Evolutionary conservation across 2,797 vertebrate genomes (phyloP), one percentile per base, ranked within the genome.

Genomic region (Falco biarmicus): DNA sequence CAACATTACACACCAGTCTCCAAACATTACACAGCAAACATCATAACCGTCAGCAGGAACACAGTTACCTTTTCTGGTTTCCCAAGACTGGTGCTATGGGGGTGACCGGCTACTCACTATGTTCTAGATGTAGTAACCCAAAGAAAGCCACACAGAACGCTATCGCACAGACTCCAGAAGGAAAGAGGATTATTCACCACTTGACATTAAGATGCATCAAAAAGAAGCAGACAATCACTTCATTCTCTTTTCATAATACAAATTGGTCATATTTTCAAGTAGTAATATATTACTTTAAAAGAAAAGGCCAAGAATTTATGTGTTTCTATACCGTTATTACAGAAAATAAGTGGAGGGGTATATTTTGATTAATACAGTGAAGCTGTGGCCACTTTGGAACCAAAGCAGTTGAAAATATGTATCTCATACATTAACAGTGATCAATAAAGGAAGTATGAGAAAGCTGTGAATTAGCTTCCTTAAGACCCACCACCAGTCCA

Each of bases 391-490:
- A 94, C 76, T 95, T 91, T 92, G 83, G 96, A 97, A 96, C 43
- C 69, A 96, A 97, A 86, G 73, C 82, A 94, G 92, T 93, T 97
- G 97, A 96, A 97, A 86, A 79, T 43, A 68, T 9, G 81, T 57
- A 96, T 84, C 90, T 94, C 34, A 2, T 94, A 93, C 96, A 97
- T 97, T 97, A 97, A 48, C 26, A 21, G 41, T 81, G 89, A 97
- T 98, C 97, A 97, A 96, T 97, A 97, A 84, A 75, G 89, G 90
- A 98, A 98, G 87, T 68, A 96, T 2, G 9, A 96, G 91, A 81
- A 97, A 98, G 85, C 78, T 97, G 95, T 95, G 96, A 97, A 98
- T 96, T 97, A 96, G 82, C 93, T 91, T 90, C 84, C 84, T 97
- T 90, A 94, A 96, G 89, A 95, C 54, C 54, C 65, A 90, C 54